Evolutionary conservation across 2,797 vertebrate species (phyloP), one percentile per base, ranked within the genome.

Genomic region (Periparus ater): DNA sequence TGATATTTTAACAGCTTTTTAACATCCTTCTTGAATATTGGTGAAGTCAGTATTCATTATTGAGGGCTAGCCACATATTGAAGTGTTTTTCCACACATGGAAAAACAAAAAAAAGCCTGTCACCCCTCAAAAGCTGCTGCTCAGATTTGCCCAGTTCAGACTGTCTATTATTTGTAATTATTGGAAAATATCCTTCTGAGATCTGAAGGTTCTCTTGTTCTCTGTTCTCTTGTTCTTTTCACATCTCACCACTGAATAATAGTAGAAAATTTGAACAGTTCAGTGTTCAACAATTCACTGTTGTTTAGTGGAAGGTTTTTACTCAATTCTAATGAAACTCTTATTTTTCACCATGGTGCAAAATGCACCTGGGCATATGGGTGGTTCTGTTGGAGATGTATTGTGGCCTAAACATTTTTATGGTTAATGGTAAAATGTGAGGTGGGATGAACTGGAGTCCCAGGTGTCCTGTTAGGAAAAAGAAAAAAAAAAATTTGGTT

Each of bases 1-100:
- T 68, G 25, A 89, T 91, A 80, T 88, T 89, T 91, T 71, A 91
- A 79, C 34, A 91, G 45, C 53, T 91, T 88, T 87, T 80, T 83
- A 44, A 65, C 79, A 68, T 71, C 34, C 16, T 77, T 72, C 57
- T 91, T 55, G 57, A 80, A 58, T 91, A 81, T 47, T 75, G 38
- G 45, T 80, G 47, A 88, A 88, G 36, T 44, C 13, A 67, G 62
- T 72, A 34, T 62, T 89, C 13, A 1, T 74, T 75, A 55, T 7
- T 93, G 81, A 85, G 81, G 61, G 26, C 29, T 84, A 72, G 68
- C 72, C 87, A 78, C 89, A 89, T 60, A 34, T 51, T 88, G 36
- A 96, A 91, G 57, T 88, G 72, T 50, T 95, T 90, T 94, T 88
- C 66, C 29, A 66, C 23, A 20, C 14, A 26, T 50, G 86, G 51